A percentile compares a stretch with the other conserved stretches of the same genome.
These are phyloP conservation scores for Tokudaia muenninki DNA, from an alignment of 2,797 vertebrate genomes.

Conservation along the genomic window DNA sequence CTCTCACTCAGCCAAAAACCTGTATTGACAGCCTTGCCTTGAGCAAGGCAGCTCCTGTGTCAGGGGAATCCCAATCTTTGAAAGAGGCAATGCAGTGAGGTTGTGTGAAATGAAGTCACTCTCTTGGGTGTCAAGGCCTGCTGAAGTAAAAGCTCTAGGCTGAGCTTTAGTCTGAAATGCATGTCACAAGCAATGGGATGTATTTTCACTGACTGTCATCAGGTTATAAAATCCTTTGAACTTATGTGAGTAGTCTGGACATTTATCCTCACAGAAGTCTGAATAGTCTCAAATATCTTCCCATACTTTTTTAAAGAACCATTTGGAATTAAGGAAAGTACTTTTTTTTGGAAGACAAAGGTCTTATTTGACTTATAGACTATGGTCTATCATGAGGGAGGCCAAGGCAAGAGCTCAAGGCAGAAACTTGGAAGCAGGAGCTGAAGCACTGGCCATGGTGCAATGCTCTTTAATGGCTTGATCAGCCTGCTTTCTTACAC, in stretches of 20 bases:
- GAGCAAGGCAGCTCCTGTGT: not conserved
- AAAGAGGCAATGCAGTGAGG: not conserved
- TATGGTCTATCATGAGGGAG: too few species aligned
- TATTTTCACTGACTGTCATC: conserved; percentile 50
- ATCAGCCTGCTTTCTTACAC: too few species aligned
- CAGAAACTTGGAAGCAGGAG: too few species aligned
- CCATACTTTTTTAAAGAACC: conserved; percentile 1
- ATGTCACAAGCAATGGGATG: conserved; percentile 47
- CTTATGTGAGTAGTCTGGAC: not conserved
- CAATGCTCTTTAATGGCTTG: too few species aligned
- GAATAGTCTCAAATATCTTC: conserved; percentile 38
- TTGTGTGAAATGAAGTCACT: not conserved
- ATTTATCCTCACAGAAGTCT: not conserved
- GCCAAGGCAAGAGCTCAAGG: too few species aligned
- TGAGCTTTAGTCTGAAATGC: conserved; percentile 33
- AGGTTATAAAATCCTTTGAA: conserved; percentile 4
- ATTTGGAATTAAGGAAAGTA: not conserved
- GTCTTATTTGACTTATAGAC: too few species aligned
- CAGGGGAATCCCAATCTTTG: not conserved
- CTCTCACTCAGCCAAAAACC: not conserved
- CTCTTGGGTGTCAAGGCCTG: not conserved
- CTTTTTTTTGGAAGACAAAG: not conserved
- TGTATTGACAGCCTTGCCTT: not conserved
- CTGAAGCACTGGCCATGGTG: too few species aligned
- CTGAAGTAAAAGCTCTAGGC: conserved; percentile 22